phyloP scores from a whole-genome alignment of 2,797 vertebrate species.

The Sphenodon punctatus region DNA sequence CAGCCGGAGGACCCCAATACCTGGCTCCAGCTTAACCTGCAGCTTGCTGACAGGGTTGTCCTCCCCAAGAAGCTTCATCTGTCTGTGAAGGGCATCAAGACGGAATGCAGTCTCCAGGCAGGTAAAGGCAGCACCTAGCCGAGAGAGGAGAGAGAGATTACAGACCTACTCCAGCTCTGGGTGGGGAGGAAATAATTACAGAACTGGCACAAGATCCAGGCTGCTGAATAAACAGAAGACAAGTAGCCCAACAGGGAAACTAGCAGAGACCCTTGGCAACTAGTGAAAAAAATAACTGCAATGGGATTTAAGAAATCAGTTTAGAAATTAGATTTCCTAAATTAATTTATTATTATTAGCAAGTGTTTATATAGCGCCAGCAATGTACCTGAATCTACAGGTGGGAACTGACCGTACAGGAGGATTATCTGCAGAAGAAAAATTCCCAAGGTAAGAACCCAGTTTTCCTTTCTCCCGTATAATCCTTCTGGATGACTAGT shows the following conservation, averaged over 20 bases:
- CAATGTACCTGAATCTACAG: too few relatives aligned
- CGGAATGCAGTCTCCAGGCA: constrained; percentile 94
- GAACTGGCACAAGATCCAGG: constrained; percentile 2
- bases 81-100: constrained; percentile 92
- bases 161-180: neutral
- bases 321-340: neutral
- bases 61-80: constrained; percentile 93
- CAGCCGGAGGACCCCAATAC: constrained; percentile 52
- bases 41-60: constrained; percentile 93
- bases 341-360: too few relatives aligned
- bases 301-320: neutral
- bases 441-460: too few relatives aligned
- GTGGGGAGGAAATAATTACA: neutral
- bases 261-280: neutral
- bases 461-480: too few relatives aligned
- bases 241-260: neutral
- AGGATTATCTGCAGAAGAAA: too few relatives aligned
- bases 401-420: too few relatives aligned
- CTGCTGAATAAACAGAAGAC: neutral
- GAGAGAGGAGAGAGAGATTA: neutral
- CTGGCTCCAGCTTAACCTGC: constrained; percentile 92
- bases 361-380: too few relatives aligned
- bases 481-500: too few relatives aligned
- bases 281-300: neutral
- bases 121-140: constrained; percentile 90